Conservation (phyloP, 1,140 invertebrate genomes). For the Mycetomoellerius zeteki region DNA sequence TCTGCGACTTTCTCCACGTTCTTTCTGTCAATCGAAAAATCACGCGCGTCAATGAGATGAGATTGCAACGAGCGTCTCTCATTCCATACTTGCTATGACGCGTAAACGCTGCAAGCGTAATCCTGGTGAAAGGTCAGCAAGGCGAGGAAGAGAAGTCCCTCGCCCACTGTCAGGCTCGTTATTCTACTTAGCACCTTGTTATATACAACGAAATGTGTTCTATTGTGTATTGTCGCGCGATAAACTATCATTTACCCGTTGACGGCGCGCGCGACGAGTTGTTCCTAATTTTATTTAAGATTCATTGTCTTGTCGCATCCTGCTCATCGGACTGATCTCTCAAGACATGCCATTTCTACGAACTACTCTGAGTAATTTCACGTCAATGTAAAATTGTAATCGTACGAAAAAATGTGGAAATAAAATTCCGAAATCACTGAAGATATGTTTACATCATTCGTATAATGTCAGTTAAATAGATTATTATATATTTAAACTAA, state of each 20-base stretch:
- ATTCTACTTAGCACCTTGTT: constrained; percentile 79
- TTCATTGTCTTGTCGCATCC: constrained; percentile 74
- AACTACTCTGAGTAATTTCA: constrained; percentile 19
- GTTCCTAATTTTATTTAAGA: constrained; percentile 76
- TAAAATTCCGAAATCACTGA: not conserved
- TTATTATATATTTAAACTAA: not conserved
- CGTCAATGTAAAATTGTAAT: constrained; percentile 8
- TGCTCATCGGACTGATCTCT: constrained; percentile 53
- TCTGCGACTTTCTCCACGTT: constrained; percentile 47
- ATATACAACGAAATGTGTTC: constrained; percentile 76
- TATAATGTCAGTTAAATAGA: not conserved
- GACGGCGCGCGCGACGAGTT: constrained; percentile 61
- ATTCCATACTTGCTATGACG: constrained; percentile 54
- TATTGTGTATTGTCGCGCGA: constrained; percentile 74
- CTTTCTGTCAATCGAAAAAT: constrained; percentile 53
- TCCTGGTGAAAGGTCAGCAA: constrained; percentile 81
- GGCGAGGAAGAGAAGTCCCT: constrained; percentile 75
- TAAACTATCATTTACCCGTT: constrained; percentile 71
- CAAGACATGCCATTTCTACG: constrained; percentile 15
- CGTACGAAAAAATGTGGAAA: not conserved
- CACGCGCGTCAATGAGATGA: constrained; percentile 51
- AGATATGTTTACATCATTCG: constrained; percentile 4
- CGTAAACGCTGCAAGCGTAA: constrained; percentile 72
- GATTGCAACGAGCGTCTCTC: constrained; percentile 45
- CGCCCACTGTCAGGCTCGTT: constrained; percentile 80